Conservation (phyloP, 35 echinoderm and acorn worm genomes). For the Anneissia japonica region DNA sequence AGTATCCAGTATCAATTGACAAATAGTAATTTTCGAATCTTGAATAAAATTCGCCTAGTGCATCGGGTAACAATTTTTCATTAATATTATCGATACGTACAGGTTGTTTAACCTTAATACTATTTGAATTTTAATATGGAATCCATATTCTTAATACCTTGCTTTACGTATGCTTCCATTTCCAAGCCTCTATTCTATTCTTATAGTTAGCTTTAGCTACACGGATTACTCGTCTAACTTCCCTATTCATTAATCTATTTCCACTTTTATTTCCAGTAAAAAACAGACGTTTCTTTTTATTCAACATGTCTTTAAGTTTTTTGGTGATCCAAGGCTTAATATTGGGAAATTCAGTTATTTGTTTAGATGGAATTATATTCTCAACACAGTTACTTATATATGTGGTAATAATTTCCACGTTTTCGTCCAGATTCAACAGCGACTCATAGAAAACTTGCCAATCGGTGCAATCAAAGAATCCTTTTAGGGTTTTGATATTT, state of each 20-base stretch:
- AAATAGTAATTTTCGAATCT: neutral
- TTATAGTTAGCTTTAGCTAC: neutral
- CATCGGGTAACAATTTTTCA: neutral
- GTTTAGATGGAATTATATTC: neutral
- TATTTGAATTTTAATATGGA: neutral
- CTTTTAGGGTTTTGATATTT: neutral
- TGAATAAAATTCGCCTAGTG: neutral
- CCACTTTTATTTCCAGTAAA: neutral
- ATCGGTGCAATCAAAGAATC: slow-evolving; percentile 20
- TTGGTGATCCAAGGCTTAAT: slow-evolving; percentile 13
- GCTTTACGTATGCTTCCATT: neutral
- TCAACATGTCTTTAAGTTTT: neutral
- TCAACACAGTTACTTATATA: neutral
- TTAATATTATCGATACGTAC: neutral
- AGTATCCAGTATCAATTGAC: neutral
- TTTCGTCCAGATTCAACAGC: neutral
- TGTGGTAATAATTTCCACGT: neutral
- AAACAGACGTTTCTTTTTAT: slow-evolving; percentile 10
- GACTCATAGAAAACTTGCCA: slow-evolving; percentile 12
- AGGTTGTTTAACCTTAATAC: neutral
- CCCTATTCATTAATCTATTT: slow-evolving; percentile 6
- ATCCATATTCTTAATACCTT: slow-evolving; percentile 16
- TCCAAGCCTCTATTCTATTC: neutral
- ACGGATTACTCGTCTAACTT: slow-evolving; percentile 8
- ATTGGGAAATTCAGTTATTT: neutral